These are phyloP conservation scores for Neostethus bicornis DNA, from an alignment of 2,797 vertebrate genomes.

Conservation along the genomic window DNA sequence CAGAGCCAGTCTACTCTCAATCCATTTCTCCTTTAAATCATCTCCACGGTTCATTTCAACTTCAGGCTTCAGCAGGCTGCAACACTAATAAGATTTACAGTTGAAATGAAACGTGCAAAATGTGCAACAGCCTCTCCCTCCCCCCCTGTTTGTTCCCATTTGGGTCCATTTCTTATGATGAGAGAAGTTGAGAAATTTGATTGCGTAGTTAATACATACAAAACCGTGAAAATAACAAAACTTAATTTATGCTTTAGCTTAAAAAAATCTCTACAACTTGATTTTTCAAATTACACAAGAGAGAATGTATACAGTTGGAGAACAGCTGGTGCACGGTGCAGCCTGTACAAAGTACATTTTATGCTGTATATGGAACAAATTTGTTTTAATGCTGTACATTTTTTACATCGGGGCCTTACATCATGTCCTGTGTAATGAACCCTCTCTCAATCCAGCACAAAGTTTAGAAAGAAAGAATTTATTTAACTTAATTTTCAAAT, in stretches of 20 bases:
- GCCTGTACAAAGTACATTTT: no score
- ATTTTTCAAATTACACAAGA: conserved; percentile 27
- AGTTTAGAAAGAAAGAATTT: no score
- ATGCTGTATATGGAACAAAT: no score
- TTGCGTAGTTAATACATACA: no score
- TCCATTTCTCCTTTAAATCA: conserved; percentile 58
- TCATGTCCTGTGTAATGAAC: no score
- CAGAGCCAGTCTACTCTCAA: conserved; percentile 21
- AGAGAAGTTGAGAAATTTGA: conserved; percentile 16
- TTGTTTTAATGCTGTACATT: no score
- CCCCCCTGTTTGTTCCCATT: conserved; percentile 45
- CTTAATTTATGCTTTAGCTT: conserved; percentile 22
- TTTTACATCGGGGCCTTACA: no score
- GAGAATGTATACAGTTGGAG: conserved; percentile 3
- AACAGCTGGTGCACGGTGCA: neutral
- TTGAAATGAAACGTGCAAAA: conserved; percentile 73
- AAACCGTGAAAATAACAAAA: no score
- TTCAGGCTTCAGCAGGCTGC: conserved; percentile 50
- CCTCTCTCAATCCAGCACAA: no score
- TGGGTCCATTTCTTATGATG: conserved; percentile 51
- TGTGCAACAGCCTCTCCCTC: conserved; percentile 47
- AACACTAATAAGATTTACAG: conserved; percentile 69
- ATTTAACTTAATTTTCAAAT: no score
- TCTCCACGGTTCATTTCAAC: conserved; percentile 63
- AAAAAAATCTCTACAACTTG: conserved; percentile 21